Evolutionary conservation across 2,888 invertebrate species (phyloP).

Genomic region (Nudaria mundana): DNA sequence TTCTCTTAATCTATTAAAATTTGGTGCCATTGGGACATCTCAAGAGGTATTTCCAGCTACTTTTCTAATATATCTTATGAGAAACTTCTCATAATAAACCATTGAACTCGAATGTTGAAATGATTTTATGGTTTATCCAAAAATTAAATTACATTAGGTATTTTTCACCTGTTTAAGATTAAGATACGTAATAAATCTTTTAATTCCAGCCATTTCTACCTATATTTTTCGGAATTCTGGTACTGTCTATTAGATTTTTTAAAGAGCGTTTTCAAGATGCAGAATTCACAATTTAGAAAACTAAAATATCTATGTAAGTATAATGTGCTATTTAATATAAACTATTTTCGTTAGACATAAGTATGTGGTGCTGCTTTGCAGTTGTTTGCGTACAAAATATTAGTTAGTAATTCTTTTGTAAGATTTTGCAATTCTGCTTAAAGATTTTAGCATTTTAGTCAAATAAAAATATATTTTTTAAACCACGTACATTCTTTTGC

Average conservation of each 20-base stretch:
- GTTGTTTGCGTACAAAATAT: conserved; percentile 27
- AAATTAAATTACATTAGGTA: no score
- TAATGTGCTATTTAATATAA: conserved; percentile 9
- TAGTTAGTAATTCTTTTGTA: background rate
- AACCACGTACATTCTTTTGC: background rate
- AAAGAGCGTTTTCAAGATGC: background rate
- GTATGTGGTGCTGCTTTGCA: conserved; percentile 22
- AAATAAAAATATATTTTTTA: background rate
- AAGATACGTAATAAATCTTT: no score
- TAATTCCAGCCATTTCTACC: no score
- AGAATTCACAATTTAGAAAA: background rate
- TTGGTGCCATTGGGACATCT: no score
- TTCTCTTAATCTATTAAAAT: no score
- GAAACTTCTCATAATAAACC: no score
- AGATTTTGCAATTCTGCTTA: background rate
- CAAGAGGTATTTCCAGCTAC: no score
- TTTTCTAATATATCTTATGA: no score
- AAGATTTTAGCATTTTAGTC: background rate
- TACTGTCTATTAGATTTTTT: background rate
- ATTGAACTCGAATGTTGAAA: no score
- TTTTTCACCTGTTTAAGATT: no score
- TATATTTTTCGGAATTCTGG: no score
- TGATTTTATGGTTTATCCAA: no score
- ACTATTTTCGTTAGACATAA: conserved; percentile 12
- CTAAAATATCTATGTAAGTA: background rate